Percentiles rank a stretch among this genome's conserved stretches.
Conservation (phyloP, 2,888 invertebrate species). For the Lasioglossum morio region DNA sequence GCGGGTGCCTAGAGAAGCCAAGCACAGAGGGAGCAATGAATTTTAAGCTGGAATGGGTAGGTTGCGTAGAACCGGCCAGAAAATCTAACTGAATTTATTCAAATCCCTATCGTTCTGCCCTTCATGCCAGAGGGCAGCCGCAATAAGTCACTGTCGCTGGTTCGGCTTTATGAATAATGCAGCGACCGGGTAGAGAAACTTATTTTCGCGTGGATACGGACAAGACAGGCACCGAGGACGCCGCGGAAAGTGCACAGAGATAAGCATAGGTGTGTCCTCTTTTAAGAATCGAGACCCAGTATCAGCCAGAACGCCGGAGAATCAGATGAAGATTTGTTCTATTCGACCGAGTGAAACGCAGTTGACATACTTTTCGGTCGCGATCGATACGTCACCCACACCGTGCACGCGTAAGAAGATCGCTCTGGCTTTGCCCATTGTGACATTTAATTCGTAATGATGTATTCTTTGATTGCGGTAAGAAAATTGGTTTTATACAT, state of each 20-base stretch:
- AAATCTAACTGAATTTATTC: slow-evolving; percentile 75
- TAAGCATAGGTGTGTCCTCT: slow-evolving; percentile 37
- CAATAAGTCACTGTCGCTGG: slow-evolving; percentile 75
- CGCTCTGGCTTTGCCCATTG: slow-evolving; percentile 41
- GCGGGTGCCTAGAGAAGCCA: slow-evolving; percentile 9
- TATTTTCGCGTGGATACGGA: slow-evolving; percentile 45
- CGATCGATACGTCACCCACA: slow-evolving; percentile 63
- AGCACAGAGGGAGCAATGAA: slow-evolving; percentile 53
- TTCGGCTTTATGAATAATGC: slow-evolving; percentile 75
- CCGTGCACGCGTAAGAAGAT: slow-evolving; percentile 62
- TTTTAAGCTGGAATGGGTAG: slow-evolving; percentile 56
- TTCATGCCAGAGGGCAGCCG: slow-evolving; percentile 55
- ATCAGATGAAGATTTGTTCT: slow-evolving; percentile 53
- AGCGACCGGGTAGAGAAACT: slow-evolving; percentile 51
- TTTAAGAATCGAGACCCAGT: not conserved
- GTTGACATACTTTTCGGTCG: slow-evolving; percentile 66
- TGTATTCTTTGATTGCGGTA: slow-evolving; percentile 30
- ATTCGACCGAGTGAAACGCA: slow-evolving; percentile 51
- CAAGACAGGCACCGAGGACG: slow-evolving; percentile 34
- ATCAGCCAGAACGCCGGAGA: not conserved
- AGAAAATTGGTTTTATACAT: not conserved
- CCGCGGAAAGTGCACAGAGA: slow-evolving; percentile 9
- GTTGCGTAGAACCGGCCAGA: slow-evolving; percentile 31
- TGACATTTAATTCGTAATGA: slow-evolving; percentile 64
- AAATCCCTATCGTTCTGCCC: slow-evolving; percentile 74